Percentiles rank a stretch among this genome's conserved stretches.
These are phyloP conservation scores for Recurvirostra avosetta DNA, from an alignment of 2,113 vertebrate species.

Conservation along the genomic window DNA sequence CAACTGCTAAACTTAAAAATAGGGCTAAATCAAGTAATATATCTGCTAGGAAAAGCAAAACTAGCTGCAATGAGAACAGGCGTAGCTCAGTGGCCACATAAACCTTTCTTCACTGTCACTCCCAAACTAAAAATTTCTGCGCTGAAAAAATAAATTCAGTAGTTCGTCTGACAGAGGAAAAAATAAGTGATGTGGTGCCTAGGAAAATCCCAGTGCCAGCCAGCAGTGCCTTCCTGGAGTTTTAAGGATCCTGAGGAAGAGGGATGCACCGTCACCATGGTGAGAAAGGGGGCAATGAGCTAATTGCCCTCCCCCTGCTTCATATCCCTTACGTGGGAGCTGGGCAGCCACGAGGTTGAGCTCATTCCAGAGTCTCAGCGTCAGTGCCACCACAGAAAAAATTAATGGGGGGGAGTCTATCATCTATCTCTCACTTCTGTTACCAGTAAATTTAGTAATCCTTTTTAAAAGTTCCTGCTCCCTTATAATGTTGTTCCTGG, in stretches of 20 bases:
- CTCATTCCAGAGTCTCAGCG: neutral
- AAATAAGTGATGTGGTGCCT: neutral
- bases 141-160: neutral
- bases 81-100: neutral
- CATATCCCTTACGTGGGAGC: neutral
- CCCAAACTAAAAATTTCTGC: neutral
- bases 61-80: neutral
- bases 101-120: neutral
- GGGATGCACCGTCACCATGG: accelerated
- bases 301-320: no score
- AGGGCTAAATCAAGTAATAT: neutral
- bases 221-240: no score
- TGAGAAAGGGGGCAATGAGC: neutral
- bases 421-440: neutral
- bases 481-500: neutral
- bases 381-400: neutral
- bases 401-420: no score
- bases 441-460: neutral
- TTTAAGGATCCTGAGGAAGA: neutral
- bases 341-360: neutral
- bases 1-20: neutral
- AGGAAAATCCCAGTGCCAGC: neutral
- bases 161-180: neutral
- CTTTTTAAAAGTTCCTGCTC: neutral
- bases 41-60: neutral